These are phyloP conservation scores for Scolopax mira DNA, from an alignment of 2,113 vertebrate genomes.

Conservation along the genomic window DNA sequence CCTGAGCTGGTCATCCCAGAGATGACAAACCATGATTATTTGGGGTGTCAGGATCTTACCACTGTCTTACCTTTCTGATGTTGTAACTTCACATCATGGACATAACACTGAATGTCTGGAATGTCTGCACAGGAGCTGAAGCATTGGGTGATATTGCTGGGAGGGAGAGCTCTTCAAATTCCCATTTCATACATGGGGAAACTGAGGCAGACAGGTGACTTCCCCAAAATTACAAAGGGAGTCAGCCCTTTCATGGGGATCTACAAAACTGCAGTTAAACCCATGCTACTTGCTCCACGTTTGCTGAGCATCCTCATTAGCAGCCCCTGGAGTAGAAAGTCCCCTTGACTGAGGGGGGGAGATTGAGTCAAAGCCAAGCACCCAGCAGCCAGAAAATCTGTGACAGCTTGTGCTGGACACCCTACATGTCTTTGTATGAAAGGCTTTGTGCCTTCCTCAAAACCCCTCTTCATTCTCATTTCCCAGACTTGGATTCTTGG, in stretches of 20 bases:
- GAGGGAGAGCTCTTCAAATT: background rate
- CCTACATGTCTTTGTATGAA: background rate
- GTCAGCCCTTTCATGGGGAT: background rate
- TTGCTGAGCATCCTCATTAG: background rate
- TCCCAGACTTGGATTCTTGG: rapidly evolving
- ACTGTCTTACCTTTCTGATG: background rate
- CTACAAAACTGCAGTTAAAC: background rate
- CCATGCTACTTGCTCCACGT: background rate
- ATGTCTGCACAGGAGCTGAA: background rate
- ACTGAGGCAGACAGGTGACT: background rate
- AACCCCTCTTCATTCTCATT: background rate
- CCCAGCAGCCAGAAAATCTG: background rate
- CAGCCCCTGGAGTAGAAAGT: background rate
- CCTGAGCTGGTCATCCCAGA: background rate
- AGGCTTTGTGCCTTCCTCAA: background rate
- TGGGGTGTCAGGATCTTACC: background rate
- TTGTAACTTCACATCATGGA: background rate
- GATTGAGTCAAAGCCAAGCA: background rate
- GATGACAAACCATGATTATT: background rate
- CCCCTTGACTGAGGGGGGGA: no score
- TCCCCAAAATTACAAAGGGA: background rate
- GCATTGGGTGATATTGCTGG: background rate
- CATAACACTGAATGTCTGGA: background rate
- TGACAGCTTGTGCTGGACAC: background rate
- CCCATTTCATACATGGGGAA: background rate